Percentiles rank a stretch among this genome's conserved stretches.
Evolutionary conservation across 1,140 invertebrate species (phyloP).

Genomic region (Arctopsyche grandis): DNA sequence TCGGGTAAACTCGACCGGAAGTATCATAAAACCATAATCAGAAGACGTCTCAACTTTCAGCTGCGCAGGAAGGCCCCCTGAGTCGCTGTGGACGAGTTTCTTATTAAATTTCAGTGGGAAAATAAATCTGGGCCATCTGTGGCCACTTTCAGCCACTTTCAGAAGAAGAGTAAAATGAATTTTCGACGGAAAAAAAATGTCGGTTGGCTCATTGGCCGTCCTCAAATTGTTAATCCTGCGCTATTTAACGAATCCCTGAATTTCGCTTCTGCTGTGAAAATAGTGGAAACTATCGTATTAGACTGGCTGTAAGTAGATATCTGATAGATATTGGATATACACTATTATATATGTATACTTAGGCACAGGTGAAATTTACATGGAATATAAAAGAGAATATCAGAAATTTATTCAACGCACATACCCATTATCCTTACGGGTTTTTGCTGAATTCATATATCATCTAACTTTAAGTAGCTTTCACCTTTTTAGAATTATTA

Average conservation of each 20-base stretch:
- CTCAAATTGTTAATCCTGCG: neutral
- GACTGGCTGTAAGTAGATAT: neutral
- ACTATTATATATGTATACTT: no score
- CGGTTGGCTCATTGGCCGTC: neutral
- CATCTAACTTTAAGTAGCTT: no score
- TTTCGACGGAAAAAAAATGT: neutral
- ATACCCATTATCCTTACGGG: no score
- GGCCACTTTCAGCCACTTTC: constrained; percentile 29
- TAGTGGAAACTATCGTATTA: neutral
- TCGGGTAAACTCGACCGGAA: constrained; percentile 28
- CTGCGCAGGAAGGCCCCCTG: neutral
- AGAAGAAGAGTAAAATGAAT: neutral
- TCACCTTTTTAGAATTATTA: no score
- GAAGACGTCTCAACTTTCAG: constrained; percentile 1
- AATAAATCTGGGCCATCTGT: constrained; percentile 49
- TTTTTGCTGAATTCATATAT: no score
- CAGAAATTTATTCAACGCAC: no score
- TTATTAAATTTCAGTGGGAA: constrained; percentile 48
- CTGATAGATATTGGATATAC: no score
- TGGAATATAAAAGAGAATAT: no score
- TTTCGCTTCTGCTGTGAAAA: neutral
- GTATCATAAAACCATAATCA: constrained; percentile 41
- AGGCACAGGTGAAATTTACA: no score
- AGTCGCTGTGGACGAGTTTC: constrained; percentile 33
- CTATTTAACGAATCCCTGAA: neutral